Percentiles rank a stretch among this genome's conserved stretches.
Evolutionary conservation across 2,888 invertebrate genomes (phyloP).

Genomic region (Lepidocyrtinus sp.): DNA sequence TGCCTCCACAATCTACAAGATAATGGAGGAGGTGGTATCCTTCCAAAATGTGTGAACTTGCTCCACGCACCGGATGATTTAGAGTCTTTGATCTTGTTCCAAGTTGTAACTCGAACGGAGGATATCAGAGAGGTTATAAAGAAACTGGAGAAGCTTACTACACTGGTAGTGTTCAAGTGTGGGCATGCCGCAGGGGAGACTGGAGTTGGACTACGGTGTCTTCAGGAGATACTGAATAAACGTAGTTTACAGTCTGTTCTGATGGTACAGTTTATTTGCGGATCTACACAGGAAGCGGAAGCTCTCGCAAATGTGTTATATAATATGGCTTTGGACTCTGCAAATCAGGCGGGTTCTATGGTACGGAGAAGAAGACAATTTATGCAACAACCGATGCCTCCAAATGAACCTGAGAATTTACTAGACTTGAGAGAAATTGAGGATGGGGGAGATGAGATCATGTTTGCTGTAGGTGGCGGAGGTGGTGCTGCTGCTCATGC

Average conservation of each 20-base stretch:
- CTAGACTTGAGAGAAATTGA: constrained; percentile 18
- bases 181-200: constrained; percentile 57
- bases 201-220: constrained; percentile 38
- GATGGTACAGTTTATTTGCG: constrained; percentile 54
- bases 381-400: not conserved
- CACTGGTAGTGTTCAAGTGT: constrained; percentile 54
- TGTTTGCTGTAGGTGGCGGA: constrained; percentile 17
- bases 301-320: constrained; percentile 38
- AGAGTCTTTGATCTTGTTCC: constrained; percentile 51
- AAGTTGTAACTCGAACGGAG: constrained; percentile 49
- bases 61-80: constrained; percentile 32
- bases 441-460: constrained; percentile 21
- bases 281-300: constrained; percentile 39
- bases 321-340: constrained; percentile 30
- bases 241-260: constrained; percentile 44
- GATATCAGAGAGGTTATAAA: constrained; percentile 26
- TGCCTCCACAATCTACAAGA: constrained; percentile 57
- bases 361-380: not conserved
- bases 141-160: constrained; percentile 43
- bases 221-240: constrained; percentile 45
- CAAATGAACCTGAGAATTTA: constrained; percentile 9
- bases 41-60: constrained; percentile 46
- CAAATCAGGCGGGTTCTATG: constrained; percentile 12
- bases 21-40: constrained; percentile 43
- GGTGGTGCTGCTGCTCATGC: not conserved